Base-by-base conservation (phyloP, 2,888 invertebrate genomes). In the Oligia latruncula region DNA sequence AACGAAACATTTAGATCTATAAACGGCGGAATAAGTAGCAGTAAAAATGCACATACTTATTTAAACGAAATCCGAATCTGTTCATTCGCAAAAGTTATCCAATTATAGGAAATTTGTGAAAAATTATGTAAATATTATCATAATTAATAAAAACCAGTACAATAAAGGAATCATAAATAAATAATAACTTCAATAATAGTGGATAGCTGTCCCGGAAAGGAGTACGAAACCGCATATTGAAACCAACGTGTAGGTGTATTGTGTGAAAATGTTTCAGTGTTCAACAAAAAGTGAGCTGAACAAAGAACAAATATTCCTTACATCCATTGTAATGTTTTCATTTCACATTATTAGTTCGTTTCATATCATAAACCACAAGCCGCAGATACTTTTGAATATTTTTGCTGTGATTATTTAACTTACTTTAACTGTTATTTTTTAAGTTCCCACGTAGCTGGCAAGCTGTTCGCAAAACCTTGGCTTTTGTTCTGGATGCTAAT, bases 391-490 rank as follows among this genome's bases (percentile, higher is more conserved):
- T 95, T 93, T 94, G 13, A 83, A 91, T 90, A 92, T 90, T 92
- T 93, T 94, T 92, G 92, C 94, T 94, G 91, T 93, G 95, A 95
- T 95, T 95, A 94, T 91, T 87, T 83, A 86, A 92, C 35, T 80
- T 92, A 89, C 90, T 84, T 17, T 64, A 17, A 0, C 64, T 68
- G 67, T 79, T 65, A 58, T 67, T 67, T 76, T 71, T 62, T 49
- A 79, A 29, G 84, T 89, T 89, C 90, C 80, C 89, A 88, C 84
- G 90, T 78, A 78, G 79, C 74, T 78, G 58, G 84, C 90, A 89
- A 89, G 90, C 89, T 89, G 89, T 89, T 90, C 71, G 15, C 13
- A 64, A 65, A 77, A 82, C 86, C 89, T 90, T 87, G 89, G 77
- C 52, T 85, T 85, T 88, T 87, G 77, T 89, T 76, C 77, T 75